These are phyloP conservation scores for Chrosomus eos DNA, from an alignment of 2,797 vertebrate species.

Conservation along the genomic window DNA sequence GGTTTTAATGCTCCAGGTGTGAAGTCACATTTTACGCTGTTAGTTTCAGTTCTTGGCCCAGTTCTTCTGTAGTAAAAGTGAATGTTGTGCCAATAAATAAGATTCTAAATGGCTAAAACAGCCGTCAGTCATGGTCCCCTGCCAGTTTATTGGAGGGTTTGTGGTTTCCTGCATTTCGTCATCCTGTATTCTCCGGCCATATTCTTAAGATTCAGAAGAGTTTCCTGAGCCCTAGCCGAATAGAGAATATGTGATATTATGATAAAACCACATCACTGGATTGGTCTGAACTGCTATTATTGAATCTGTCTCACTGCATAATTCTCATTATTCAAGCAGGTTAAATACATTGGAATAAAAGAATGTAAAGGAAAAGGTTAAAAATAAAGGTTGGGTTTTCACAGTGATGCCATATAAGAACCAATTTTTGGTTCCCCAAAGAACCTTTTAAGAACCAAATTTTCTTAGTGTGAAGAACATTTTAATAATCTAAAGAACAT, in stretches of 20 bases:
- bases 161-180: conserved; percentile 74
- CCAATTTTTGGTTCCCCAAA: too few species aligned
- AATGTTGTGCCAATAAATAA: conserved; percentile 64
- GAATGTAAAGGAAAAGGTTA: conserved; percentile 34
- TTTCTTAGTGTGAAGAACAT: background rate
- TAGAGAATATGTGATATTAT: conserved; percentile 60
- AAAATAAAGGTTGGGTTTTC: background rate
- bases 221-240: conserved; percentile 66
- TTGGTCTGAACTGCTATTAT: conserved; percentile 57
- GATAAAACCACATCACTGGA: conserved; percentile 57
- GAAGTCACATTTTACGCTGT: conserved; percentile 61
- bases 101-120: conserved; percentile 70
- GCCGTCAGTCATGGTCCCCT: conserved; percentile 72
- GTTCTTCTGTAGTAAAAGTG: conserved; percentile 64
- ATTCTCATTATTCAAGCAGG: conserved; percentile 51
- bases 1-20: conserved; percentile 63
- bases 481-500: background rate
- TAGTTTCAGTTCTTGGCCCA: conserved; percentile 55
- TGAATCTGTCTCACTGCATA: conserved; percentile 57
- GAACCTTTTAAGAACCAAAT: background rate
- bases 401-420: background rate
- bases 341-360: conserved; percentile 38
- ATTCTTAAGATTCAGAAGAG: conserved; percentile 70
- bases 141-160: conserved; percentile 73
- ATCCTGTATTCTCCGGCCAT: conserved; percentile 67